Conservation (phyloP, 2,888 invertebrate species). For the Phasia obesa region DNA sequence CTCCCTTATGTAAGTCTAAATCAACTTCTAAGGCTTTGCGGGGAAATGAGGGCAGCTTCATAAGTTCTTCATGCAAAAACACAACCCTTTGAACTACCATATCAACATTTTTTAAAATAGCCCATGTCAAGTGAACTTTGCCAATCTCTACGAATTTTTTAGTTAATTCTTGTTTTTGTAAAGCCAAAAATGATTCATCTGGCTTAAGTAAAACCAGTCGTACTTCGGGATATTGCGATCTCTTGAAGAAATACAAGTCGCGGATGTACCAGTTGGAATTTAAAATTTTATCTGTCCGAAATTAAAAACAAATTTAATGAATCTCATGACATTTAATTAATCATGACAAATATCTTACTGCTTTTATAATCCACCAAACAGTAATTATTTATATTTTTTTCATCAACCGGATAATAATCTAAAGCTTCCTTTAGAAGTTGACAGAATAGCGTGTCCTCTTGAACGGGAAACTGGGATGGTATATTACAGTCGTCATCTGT, state of each 20-base stretch:
- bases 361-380: slow-evolving; percentile 99
- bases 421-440: slow-evolving; percentile 97
- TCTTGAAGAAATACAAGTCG: slow-evolving; percentile 96
- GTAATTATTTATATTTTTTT: slow-evolving; percentile 92
- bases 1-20: slow-evolving; percentile 94
- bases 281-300: slow-evolving; percentile 93
- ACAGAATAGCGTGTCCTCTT: slow-evolving; percentile 97
- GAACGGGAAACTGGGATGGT: slow-evolving; percentile 98
- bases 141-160: slow-evolving; percentile 99
- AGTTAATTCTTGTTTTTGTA: slow-evolving; percentile 94
- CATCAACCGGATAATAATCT: slow-evolving; percentile 98
- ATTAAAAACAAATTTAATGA: background rate
- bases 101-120: slow-evolving; percentile 94
- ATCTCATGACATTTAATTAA: background rate
- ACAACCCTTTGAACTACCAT: slow-evolving; percentile 99
- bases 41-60: slow-evolving; percentile 99
- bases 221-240: slow-evolving; percentile 98
- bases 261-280: slow-evolving; percentile 97
- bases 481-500: slow-evolving; percentile 93
- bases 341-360: slow-evolving; percentile 85
- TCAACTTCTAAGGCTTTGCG: slow-evolving; percentile 98
- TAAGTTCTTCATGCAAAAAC: slow-evolving; percentile 98
- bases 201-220: slow-evolving; percentile 96
- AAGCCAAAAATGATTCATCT: slow-evolving; percentile 93
- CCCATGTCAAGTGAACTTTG: slow-evolving; percentile 95